phyloP scores from a whole-genome alignment of 1,140 invertebrate genomes.

The Bombus superbus region DNA sequence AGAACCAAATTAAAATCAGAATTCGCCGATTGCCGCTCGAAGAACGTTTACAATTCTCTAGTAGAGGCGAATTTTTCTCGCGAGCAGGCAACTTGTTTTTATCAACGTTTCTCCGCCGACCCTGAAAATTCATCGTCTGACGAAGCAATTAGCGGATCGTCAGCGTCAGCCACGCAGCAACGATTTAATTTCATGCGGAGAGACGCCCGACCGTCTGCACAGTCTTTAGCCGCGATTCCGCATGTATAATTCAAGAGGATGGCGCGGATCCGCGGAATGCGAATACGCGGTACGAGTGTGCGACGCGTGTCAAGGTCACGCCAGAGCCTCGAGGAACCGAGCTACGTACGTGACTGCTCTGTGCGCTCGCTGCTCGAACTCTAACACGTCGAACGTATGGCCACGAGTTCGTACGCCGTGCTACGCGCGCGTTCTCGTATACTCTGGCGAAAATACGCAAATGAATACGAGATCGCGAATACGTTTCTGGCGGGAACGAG shows the following conservation, averaged over 20 bases:
- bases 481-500: too few species aligned
- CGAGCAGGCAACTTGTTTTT: background rate
- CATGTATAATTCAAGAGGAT: background rate
- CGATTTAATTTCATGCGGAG: background rate
- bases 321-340: background rate
- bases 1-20: too few species aligned
- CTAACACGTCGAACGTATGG: background rate
- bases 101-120: background rate
- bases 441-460: too few species aligned
- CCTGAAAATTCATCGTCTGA: background rate
- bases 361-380: background rate
- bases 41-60: too few species aligned
- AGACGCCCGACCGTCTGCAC: background rate
- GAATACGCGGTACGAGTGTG: background rate
- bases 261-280: background rate
- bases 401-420: background rate
- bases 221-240: constrained; percentile 9
- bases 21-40: too few species aligned
- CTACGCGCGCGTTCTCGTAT: background rate
- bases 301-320: constrained; percentile 2
- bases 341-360: background rate
- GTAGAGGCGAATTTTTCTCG: too few species aligned
- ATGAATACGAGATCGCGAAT: too few species aligned
- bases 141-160: constrained; percentile 15
- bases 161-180: background rate